phyloP scores from a whole-genome alignment of 2,113 vertebrate genomes.

The Chiloscyllium plagiosum region DNA sequence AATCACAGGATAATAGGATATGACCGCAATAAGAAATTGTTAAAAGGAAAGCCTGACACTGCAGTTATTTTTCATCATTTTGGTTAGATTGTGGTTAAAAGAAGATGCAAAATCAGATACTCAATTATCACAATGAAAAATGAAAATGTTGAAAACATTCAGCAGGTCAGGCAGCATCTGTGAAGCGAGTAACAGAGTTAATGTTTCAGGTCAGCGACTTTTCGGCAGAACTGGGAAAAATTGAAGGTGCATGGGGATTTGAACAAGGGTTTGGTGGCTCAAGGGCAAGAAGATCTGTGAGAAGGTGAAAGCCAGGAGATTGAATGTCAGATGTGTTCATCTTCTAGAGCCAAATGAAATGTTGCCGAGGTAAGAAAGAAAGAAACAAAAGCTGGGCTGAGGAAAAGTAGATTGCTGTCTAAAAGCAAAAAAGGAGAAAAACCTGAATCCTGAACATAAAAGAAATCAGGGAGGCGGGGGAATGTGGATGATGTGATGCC shows the following conservation, averaged over 20 bases:
- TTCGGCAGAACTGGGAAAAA: not conserved
- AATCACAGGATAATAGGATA: not conserved
- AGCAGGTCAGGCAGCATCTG: not conserved
- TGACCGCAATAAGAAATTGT: not conserved
- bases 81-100: not conserved
- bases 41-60: not conserved
- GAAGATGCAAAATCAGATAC: not conserved
- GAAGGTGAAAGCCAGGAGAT: too few relatives aligned
- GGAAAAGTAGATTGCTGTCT: too few relatives aligned
- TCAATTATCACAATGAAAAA: not conserved
- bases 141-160: not conserved
- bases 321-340: too few relatives aligned
- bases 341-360: too few relatives aligned
- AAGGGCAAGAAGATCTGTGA: not conserved
- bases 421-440: too few relatives aligned
- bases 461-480: too few relatives aligned
- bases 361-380: too few relatives aligned
- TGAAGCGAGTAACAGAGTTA: too few relatives aligned
- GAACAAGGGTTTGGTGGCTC: not conserved
- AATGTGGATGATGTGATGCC: too few relatives aligned
- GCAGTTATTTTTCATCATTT: not conserved
- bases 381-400: too few relatives aligned
- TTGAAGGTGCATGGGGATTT: not conserved
- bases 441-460: too few relatives aligned
- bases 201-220: too few relatives aligned